These are phyloP conservation scores for Rhopalosiphum maidis DNA, from an alignment of 1,140 invertebrate species.

Conservation along the genomic window DNA sequence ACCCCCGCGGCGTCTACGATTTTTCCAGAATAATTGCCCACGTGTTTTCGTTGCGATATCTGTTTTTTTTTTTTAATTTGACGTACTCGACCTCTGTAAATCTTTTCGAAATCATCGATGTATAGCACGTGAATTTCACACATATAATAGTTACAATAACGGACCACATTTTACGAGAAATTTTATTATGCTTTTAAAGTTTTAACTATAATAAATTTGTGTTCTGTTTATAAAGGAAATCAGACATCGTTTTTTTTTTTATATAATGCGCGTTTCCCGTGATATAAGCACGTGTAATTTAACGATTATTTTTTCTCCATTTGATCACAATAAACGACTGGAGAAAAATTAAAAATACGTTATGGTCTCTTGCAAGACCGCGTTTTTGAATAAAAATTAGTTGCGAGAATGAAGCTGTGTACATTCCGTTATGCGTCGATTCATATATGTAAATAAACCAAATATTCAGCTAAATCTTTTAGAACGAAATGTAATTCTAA, in stretches of 20 bases:
- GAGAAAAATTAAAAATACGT: slow-evolving; percentile 34
- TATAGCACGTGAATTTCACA: neutral
- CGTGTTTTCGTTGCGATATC: neutral
- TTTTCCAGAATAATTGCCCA: neutral
- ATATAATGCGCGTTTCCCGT: neutral
- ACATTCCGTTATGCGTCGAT: neutral
- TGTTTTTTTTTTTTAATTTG: slow-evolving; percentile 1
- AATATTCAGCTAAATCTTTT: neutral
- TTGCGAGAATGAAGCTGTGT: neutral
- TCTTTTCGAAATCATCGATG: neutral
- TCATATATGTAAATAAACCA: neutral
- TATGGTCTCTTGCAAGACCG: neutral
- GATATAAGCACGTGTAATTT: neutral
- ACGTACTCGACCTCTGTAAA: neutral
- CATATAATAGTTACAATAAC: neutral
- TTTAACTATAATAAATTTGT: slow-evolving; percentile 12
- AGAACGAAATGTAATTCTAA: neutral
- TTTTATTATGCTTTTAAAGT: neutral
- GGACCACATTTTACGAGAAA: neutral
- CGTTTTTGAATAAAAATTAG: slow-evolving; percentile 13
- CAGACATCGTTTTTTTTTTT: neutral
- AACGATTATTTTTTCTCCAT: neutral
- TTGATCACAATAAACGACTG: neutral
- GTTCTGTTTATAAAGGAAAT: neutral
- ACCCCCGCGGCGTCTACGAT: neutral